A percentile compares a stretch with the other conserved stretches of the same genome.
Evolutionary conservation across 2,113 vertebrate species (phyloP).

Genomic region (Muntiacus muntjak): DNA sequence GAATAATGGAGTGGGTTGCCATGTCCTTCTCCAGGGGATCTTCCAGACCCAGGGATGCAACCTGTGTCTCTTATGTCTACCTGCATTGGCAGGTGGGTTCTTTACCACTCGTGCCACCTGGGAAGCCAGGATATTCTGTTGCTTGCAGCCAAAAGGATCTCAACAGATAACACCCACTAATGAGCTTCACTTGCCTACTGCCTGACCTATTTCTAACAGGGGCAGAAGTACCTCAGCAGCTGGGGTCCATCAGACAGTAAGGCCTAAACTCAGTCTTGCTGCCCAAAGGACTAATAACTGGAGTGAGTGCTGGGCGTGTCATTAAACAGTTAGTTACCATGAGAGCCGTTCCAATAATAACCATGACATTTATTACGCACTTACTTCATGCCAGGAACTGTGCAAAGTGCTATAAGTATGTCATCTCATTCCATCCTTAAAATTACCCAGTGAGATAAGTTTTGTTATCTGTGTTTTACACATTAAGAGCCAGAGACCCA

Average conservation of each 20-base stretch:
- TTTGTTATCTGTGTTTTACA: not conserved
- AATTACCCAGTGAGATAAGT: not conserved
- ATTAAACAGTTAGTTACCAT: not conserved
- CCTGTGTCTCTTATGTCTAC: not conserved
- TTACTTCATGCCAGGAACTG: not conserved
- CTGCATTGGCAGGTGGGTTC: not conserved
- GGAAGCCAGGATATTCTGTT: not conserved
- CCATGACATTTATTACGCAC: not conserved
- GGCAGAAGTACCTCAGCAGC: not conserved
- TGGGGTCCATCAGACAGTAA: not conserved
- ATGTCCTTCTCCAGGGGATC: not conserved
- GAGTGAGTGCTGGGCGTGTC: not conserved
- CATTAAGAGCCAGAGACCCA: not conserved
- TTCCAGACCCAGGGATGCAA: not conserved
- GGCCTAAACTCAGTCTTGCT: not conserved
- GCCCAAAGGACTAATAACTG: not conserved
- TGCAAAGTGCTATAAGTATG: not conserved
- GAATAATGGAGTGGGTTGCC: not conserved
- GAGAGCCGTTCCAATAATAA: not conserved
- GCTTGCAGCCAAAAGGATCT: not conserved
- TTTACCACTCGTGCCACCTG: not conserved
- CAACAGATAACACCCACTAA: not conserved
- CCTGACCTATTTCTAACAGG: not conserved
- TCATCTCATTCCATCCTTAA: not conserved
- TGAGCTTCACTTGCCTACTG: not conserved